Base-by-base conservation (phyloP, 2,113 vertebrate genomes). In the Chinchilla lanigera region DNA sequence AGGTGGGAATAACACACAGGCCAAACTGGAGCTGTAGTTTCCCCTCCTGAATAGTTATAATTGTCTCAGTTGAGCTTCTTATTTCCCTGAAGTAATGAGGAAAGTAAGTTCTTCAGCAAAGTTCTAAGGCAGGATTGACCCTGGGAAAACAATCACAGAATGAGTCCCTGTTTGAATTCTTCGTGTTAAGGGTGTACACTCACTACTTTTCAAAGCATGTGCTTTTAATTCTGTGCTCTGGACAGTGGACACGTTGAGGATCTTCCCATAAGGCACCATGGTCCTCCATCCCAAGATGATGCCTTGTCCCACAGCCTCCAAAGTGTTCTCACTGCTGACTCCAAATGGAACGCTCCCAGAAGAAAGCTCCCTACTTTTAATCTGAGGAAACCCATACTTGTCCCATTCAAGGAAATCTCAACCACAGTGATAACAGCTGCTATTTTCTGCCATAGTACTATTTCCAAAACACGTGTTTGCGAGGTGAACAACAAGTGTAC, bases 41-140 rank as follows among this genome's bases (percentile, higher is more conserved):
- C 47, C 30, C 92, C 96, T 97, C 82, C 90, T 93, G 82, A 90
- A 94, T 22, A 94, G 96, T 92, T 96, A 82, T 93, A 90, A 86
- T 95, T 16, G 86, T 94, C 84, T 96, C 90, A 56, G 4, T 60
- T 52, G 93, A 22, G 24, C 93, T 75, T 58, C 92, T 90, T 90
- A 71, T 90, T 90, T 90, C 92, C 84, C 90, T 90, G 60, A 91
- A 91, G 93, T 73, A 92, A 86, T 0, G 9, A 97, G 92, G 63
- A 86, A 58, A 73, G 69, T 65, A 75, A 95, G 90, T 88, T 97
- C 67, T 81, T 67, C 90, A 52, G 85, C 77, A 47, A 77, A 61
- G 71, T 90, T 94, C 88, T 30, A 50, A 95, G 92, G 92, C 85
- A 75, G 47, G 77, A 22, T 11, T 56, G 77, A 93, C 84, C 81